Evolutionary conservation across 1,140 invertebrate genomes (phyloP).

Genomic region (Anagrus nilaparvatae): DNA sequence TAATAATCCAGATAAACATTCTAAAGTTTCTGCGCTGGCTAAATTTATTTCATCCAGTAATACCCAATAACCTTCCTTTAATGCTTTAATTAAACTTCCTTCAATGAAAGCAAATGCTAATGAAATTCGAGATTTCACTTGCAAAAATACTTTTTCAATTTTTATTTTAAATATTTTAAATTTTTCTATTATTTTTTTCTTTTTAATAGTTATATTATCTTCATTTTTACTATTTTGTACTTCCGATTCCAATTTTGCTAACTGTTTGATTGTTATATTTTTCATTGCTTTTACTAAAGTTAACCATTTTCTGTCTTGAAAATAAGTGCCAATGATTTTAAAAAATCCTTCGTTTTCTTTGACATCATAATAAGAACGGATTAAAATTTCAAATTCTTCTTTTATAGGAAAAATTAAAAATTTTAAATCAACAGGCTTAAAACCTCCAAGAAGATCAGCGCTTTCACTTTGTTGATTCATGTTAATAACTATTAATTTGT

Average conservation of each 20-base stretch:
- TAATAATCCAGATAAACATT: slow-evolving; percentile 86
- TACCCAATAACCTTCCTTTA: slow-evolving; percentile 88
- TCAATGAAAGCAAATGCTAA: slow-evolving; percentile 89
- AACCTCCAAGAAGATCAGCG: slow-evolving; percentile 91
- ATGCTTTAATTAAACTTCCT: slow-evolving; percentile 82
- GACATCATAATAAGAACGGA: slow-evolving; percentile 66
- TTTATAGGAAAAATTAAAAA: slow-evolving; percentile 71
- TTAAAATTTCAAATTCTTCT: slow-evolving; percentile 78
- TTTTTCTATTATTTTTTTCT: slow-evolving; percentile 30
- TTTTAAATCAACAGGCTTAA: slow-evolving; percentile 90
- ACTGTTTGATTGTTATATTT: slow-evolving; percentile 61
- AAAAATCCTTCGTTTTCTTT: slow-evolving; percentile 81
- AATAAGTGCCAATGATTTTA: slow-evolving; percentile 64
- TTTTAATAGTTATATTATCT: slow-evolving; percentile 25
- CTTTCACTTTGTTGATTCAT: slow-evolving; percentile 99
- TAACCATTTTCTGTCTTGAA: slow-evolving; percentile 60
- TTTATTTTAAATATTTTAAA: slow-evolving; percentile 61
- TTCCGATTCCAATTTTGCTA: slow-evolving; percentile 41
- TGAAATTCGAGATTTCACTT: slow-evolving; percentile 58
- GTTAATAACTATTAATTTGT: slow-evolving; percentile 91
- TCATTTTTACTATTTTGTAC: slow-evolving; percentile 7
- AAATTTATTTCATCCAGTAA: slow-evolving; percentile 97
- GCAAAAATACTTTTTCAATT: slow-evolving; percentile 57
- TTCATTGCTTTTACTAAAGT: slow-evolving; percentile 67
- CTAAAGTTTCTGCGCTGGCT: slow-evolving; percentile 88